Conservation (phyloP, 2,888 invertebrate species). For the Malacosoma neustria region DNA sequence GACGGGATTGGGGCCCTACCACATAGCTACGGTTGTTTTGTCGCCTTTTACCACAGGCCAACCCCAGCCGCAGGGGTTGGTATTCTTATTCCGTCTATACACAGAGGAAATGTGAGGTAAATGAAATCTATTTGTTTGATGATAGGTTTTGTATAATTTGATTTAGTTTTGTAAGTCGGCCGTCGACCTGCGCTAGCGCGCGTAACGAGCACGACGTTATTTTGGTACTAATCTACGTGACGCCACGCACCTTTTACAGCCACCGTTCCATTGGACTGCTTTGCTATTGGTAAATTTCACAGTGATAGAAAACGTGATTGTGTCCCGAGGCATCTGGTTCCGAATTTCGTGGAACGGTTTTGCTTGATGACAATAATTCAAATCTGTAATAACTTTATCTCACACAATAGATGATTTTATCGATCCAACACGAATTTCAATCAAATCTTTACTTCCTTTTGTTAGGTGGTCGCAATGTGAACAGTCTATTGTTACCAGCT, state of each 20-base stretch:
- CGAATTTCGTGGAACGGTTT: constrained; percentile 40
- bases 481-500: neutral
- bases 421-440: neutral
- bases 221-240: constrained; percentile 55
- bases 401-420: neutral
- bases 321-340: constrained; percentile 44
- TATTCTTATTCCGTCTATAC: too few species aligned
- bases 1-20: too few species aligned
- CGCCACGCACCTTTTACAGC: constrained; percentile 48
- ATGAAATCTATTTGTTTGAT: constrained; percentile 29
- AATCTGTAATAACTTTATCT: constrained; percentile 14
- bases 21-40: too few species aligned
- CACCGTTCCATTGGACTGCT: constrained; percentile 49
- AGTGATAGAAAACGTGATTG: constrained; percentile 57
- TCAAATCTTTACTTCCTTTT: neutral
- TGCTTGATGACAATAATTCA: constrained; percentile 22
- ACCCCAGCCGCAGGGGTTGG: too few species aligned
- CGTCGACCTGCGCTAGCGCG: constrained; percentile 39
- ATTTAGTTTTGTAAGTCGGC: constrained; percentile 50
- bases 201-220: constrained; percentile 37
- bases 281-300: constrained; percentile 52
- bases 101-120: too few species aligned
- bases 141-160: constrained; percentile 44
- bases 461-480: neutral
- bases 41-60: too few species aligned